Percentiles rank a stretch among this genome's conserved stretches.
Conservation (phyloP, 2,888 invertebrate species). For the Trilocha varians region DNA sequence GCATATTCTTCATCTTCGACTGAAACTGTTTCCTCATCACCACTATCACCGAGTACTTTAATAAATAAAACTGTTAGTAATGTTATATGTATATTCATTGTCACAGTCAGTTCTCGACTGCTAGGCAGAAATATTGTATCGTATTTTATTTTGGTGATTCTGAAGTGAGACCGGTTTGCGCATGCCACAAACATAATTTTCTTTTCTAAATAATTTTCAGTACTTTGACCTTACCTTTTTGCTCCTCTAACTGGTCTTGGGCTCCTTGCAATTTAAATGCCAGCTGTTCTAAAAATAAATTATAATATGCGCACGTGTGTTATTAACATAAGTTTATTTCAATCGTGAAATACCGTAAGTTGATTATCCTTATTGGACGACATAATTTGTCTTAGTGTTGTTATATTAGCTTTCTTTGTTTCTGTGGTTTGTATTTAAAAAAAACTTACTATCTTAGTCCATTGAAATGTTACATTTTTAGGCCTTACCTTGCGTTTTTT, state of each 20-base stretch:
- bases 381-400: too few relatives aligned
- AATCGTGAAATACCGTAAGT: too few relatives aligned
- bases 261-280: too few relatives aligned
- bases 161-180: constrained; percentile 19
- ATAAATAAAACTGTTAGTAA: constrained; percentile 6
- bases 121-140: constrained; percentile 6
- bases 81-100: constrained; percentile 1
- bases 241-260: not conserved
- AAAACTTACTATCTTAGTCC: too few relatives aligned
- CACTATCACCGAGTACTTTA: constrained; percentile 9
- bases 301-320: too few relatives aligned
- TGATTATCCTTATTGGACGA: too few relatives aligned
- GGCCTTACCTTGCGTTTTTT: too few relatives aligned
- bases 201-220: constrained; percentile 12
- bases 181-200: constrained; percentile 11
- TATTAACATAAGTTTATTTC: too few relatives aligned
- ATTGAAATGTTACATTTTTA: too few relatives aligned
- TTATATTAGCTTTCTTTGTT: too few relatives aligned
- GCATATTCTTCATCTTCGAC: constrained; percentile 30
- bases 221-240: constrained; percentile 18
- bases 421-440: too few relatives aligned
- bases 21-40: constrained; percentile 23
- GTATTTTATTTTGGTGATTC: constrained; percentile 9
- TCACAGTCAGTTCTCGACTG: constrained; percentile 9
- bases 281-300: too few relatives aligned